phyloP scores from a whole-genome alignment of 2,888 invertebrate genomes.

The Tiphia femorata region DNA sequence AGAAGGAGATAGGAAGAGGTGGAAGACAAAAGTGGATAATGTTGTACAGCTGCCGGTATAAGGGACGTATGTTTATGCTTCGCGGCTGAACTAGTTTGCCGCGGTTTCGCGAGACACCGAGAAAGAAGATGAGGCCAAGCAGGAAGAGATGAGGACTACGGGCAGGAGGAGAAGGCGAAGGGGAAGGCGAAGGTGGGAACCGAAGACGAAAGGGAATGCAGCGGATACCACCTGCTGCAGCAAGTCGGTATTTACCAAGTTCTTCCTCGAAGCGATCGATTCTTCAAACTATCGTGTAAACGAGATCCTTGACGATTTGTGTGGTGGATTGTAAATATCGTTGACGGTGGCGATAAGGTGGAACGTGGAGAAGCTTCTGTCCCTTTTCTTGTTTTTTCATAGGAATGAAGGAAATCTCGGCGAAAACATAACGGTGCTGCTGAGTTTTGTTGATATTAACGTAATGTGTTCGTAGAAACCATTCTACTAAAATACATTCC shows the following conservation, averaged over 20 bases:
- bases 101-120: conserved; percentile 9
- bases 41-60: not conserved
- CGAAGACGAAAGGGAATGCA: conserved; percentile 14
- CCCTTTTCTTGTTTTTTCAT: too few species aligned
- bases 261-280: conserved; percentile 26
- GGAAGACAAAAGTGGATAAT: not conserved
- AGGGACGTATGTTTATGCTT: conserved; percentile 9
- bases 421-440: too few species aligned
- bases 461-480: too few species aligned
- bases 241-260: conserved; percentile 35
- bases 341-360: not conserved
- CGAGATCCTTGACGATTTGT: conserved; percentile 25
- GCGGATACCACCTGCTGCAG: conserved; percentile 24
- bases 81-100: conserved; percentile 10
- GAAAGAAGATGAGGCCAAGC: conserved; percentile 11
- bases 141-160: not conserved
- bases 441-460: too few species aligned
- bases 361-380: too few species aligned
- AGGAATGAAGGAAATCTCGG: too few species aligned
- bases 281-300: conserved; percentile 29
- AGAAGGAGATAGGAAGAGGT: not conserved
- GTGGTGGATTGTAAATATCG: conserved; percentile 30
- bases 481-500: too few species aligned
- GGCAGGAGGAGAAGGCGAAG: conserved; percentile 6
- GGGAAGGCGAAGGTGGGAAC: conserved; percentile 16